Base-by-base conservation (phyloP, 2,888 invertebrate species). In the Oscheius sp. region DNA sequence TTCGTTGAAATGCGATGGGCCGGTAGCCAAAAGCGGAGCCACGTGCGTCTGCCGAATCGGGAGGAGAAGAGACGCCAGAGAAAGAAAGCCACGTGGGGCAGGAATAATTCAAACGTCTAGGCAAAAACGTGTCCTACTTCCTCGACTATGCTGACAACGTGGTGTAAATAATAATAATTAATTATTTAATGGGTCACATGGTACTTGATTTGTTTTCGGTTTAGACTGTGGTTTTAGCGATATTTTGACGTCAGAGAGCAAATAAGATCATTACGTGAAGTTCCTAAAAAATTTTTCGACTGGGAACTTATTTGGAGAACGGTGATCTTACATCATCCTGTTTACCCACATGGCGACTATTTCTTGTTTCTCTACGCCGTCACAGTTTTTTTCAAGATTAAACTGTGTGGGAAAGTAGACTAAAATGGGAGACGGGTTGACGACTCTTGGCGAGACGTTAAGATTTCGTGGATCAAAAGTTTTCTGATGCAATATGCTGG, bases 1-100 rank as follows among this genome's bases (percentile, higher is more conserved):
- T 64, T 64, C 64, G 64, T 64, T 64, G 64, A 64, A 50, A 64
- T 30, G 50, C 50, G 59, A 49, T 51, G 64, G 64, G 50, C 64
- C 49, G 59, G 17, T 45, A 51, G 59, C 64, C 64, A 64, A n/a
- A 51, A 45, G 33, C 51, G 33, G 9, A 50, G 51, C 50, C 64
- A 64, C 64, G 64, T 51, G 64, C 51, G 51, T 41, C 64, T 64
- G 28, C 50, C 51, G 47, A 62, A 47, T 47, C 32, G 62, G 45
- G 62, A 62, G 62, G 30, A 32, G 45, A n/a, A 41, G 62, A 45
- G 62, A 62, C 20, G 32, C 14, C 47, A 62, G 47, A 62, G 62
- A 45, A 44, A 24, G 20, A 22, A 14, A 41, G 33, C 59, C 59
- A 59, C 59, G 59, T 59, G 59, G 44, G 41, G 41, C 4, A 20